A percentile compares a stretch with the other conserved stretches of the same genome.
These are phyloP conservation scores for Coelopa frigida DNA, from an alignment of 1,140 invertebrate species.

Conservation along the genomic window DNA sequence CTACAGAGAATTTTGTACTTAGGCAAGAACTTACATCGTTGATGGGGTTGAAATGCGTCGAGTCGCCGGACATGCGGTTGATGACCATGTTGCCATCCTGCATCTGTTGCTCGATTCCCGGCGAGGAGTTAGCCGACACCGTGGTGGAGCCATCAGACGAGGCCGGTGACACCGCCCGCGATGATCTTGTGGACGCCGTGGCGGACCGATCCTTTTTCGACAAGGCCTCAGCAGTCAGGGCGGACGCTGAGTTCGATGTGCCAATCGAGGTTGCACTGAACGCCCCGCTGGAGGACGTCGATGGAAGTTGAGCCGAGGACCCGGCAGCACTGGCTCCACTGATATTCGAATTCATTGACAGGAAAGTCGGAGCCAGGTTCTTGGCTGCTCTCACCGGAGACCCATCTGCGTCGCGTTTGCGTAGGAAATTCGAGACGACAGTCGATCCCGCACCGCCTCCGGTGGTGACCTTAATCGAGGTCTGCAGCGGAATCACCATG, in stretches of 20 bases:
- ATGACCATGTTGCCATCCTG: constrained; percentile 48
- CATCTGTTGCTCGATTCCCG: constrained; percentile 58
- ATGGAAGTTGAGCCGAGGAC: no score
- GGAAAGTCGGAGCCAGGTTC: constrained; percentile 53
- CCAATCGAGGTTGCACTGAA: constrained; percentile 12
- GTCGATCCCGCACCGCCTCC: constrained; percentile 10
- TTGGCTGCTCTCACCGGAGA: constrained; percentile 58
- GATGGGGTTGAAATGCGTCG: constrained; percentile 39
- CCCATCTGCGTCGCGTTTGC: constrained; percentile 40
- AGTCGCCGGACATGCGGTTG: constrained; percentile 21
- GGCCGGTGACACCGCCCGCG: constrained; percentile 41
- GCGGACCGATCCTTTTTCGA: constrained; percentile 32
- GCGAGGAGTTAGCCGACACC: constrained; percentile 69
- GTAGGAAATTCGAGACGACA: constrained; percentile 33
- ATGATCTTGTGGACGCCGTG: constrained; percentile 10
- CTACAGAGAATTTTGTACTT: neutral
- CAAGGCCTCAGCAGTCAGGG: constrained; percentile 31
- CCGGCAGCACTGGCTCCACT: constrained; percentile 19
- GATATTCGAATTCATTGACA: constrained; percentile 40
- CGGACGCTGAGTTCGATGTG: constrained; percentile 1
- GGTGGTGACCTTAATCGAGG: constrained; percentile 39
- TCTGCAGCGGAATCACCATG: constrained; percentile 41
- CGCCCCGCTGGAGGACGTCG: constrained; percentile 29
- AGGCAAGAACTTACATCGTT: constrained; percentile 27
- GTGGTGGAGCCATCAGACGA: constrained; percentile 62